phyloP scores from a whole-genome alignment of 2,113 vertebrate genomes.

The Daboia siamensis region DNA sequence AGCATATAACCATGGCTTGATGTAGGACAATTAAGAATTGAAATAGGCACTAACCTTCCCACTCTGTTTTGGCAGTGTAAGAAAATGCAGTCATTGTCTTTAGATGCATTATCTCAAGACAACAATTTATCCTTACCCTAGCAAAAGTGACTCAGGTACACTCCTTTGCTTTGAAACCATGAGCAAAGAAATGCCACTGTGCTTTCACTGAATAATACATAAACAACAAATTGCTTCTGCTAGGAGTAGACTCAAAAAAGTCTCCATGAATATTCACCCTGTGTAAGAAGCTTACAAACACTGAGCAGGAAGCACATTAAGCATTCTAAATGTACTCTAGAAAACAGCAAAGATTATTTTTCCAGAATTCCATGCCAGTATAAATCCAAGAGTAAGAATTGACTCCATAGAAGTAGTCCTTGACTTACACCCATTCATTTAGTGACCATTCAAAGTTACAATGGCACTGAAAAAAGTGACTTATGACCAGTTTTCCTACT shows the following conservation, averaged over 20 bases:
- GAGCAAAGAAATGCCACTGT: background rate
- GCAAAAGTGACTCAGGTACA: background rate
- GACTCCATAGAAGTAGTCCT: background rate
- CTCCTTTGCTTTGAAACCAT: slow-evolving; percentile 22
- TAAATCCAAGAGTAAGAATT: slow-evolving; percentile 30
- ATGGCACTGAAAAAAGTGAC: background rate
- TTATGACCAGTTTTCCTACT: background rate
- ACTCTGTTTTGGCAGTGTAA: background rate
- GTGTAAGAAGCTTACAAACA: slow-evolving; percentile 17
- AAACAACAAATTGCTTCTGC: slow-evolving; percentile 13
- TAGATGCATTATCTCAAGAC: slow-evolving; percentile 16
- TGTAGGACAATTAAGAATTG: background rate
- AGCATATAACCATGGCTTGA: background rate
- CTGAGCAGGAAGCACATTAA: slow-evolving; percentile 21
- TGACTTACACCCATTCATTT: background rate
- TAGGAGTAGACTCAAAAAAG: background rate
- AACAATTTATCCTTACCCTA: background rate
- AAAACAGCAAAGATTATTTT: slow-evolving; percentile 29
- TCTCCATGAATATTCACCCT: background rate
- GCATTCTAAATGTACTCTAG: slow-evolving; percentile 7
- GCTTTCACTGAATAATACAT: slow-evolving; percentile 32
- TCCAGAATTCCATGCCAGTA: slow-evolving; percentile 10
- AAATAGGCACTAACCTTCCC: background rate
- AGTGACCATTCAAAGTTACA: background rate
- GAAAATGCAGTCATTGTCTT: background rate